These are phyloP conservation scores for Cheilosia grossa DNA, from an alignment of 2,888 invertebrate species.

Conservation along the genomic window DNA sequence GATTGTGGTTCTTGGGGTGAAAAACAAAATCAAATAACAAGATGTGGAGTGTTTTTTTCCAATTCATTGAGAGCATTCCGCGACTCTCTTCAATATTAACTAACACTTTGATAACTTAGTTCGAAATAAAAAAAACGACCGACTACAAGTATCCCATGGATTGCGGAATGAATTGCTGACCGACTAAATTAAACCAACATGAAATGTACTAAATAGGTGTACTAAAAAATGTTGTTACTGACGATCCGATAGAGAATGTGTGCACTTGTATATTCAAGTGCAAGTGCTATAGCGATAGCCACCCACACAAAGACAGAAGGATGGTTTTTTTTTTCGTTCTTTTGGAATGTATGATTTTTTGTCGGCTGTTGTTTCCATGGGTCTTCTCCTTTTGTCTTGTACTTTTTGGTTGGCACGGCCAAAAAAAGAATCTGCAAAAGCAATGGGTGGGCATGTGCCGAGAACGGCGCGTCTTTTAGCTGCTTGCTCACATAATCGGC, in stretches of 20 bases:
- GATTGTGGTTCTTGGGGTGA: slow-evolving; percentile 8
- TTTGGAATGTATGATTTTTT: slow-evolving; percentile 6
- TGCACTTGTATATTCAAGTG: too few relatives aligned
- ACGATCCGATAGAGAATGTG: background rate
- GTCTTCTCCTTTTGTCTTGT: background rate
- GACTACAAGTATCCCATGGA: slow-evolving; percentile 21
- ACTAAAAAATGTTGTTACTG: slow-evolving; percentile 35
- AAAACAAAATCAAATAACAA: background rate
- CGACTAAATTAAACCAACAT: background rate
- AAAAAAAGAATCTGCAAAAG: slow-evolving; percentile 1
- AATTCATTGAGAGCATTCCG: slow-evolving; percentile 21
- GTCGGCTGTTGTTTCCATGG: slow-evolving; percentile 30
- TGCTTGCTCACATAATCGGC: background rate
- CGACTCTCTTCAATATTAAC: slow-evolving; percentile 32
- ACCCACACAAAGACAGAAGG: slow-evolving; percentile 21
- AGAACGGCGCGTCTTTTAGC: background rate
- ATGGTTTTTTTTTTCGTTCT: background rate
- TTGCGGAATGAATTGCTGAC: slow-evolving; percentile 9
- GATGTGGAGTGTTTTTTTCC: background rate
- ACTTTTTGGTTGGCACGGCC: background rate
- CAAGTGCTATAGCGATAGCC: background rate
- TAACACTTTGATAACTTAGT: slow-evolving; percentile 13
- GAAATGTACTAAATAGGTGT: slow-evolving; percentile 21
- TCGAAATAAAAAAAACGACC: background rate
- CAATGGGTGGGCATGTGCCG: too few relatives aligned